phyloP scores from a whole-genome alignment of 2,113 vertebrate genomes.

The Phalacrocorax pelagicus region DNA sequence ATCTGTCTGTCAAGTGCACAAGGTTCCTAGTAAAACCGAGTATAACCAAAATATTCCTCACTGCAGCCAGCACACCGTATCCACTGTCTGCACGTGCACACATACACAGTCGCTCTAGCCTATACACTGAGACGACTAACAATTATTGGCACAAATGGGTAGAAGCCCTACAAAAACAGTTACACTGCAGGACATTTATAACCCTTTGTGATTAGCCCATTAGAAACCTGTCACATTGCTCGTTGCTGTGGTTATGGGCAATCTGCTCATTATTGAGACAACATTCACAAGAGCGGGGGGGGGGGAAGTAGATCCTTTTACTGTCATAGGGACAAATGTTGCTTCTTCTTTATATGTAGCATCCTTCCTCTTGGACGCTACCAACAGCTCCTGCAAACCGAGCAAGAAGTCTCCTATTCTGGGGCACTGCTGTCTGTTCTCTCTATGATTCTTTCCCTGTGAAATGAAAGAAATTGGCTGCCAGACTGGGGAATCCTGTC shows the following conservation, averaged over 20 bases:
- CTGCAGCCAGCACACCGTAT: neutral
- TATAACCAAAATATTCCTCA: neutral
- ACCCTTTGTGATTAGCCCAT: neutral
- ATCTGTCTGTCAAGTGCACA: neutral
- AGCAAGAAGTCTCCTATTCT: neutral
- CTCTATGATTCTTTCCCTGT: neutral
- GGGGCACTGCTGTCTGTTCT: neutral
- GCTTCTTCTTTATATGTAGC: neutral
- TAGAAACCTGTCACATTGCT: neutral
- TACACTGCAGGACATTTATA: neutral
- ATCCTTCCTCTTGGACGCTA: neutral
- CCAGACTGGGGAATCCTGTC: neutral
- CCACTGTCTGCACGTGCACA: neutral
- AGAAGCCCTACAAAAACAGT: neutral
- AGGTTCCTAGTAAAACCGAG: neutral
- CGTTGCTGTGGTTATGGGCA: neutral
- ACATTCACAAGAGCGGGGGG: neutral
- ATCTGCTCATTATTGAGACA: neutral
- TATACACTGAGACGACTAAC: accelerated
- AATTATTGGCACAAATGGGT: neutral
- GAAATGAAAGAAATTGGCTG: neutral
- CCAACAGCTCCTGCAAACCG: neutral
- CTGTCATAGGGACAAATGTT: neutral
- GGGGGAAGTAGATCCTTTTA: accelerated
- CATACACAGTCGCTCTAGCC: neutral